Base-by-base conservation (phyloP, 2,888 invertebrate species). In the Ornithoptera alexandrae region DNA sequence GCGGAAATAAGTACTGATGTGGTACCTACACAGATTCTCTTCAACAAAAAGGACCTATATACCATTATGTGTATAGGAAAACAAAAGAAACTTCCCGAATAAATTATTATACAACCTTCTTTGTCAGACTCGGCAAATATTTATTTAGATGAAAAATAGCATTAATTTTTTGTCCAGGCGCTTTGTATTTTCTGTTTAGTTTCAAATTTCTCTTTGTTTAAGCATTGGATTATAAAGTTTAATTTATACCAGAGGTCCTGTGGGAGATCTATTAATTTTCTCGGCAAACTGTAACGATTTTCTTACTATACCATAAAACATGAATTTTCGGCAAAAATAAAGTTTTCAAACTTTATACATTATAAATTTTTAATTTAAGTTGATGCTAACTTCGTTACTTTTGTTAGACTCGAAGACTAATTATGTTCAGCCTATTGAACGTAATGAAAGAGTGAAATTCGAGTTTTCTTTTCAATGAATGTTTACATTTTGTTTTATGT, bases 151-250 rank as follows among this genome's bases (percentile, higher is more conserved):
- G 57, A 59, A 70, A 22, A 59, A 24, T 56, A n/a, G 30, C n/a
- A 20, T 56, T 60, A 12, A 60, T n/a, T 56, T 66, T 70, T 56
- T 30, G 12, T 8, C 60, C 60, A 70, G 70, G 70, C 70, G 67
- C 70, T 67, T 20, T 18, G 46, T 65, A 50, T 57, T 57, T 61
- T 39, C 7, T 20, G 30, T 18, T 22, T 6, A 5, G 18, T 63
- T 63, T 18, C 15, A 24, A 50, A 18, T 56, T 39, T 57, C 2
- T 4, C 36, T 56, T 57, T 39, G 56, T 56, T 42, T 64, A 60
- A 61, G n/a, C 20, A 10, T 39, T 12, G 61, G n/a, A 18, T 18
- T 53, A 53, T 53, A 53, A 53, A 53, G n/a, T 53, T 53, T 53
- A 53, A 53, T 18, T n/a, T n/a, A n/a, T n/a, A 53, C n/a, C 5